A percentile compares a stretch with the other conserved stretches of the same genome.
These are phyloP conservation scores for Dryobota labecula DNA, from an alignment of 2,888 invertebrate genomes.

Conservation along the genomic window DNA sequence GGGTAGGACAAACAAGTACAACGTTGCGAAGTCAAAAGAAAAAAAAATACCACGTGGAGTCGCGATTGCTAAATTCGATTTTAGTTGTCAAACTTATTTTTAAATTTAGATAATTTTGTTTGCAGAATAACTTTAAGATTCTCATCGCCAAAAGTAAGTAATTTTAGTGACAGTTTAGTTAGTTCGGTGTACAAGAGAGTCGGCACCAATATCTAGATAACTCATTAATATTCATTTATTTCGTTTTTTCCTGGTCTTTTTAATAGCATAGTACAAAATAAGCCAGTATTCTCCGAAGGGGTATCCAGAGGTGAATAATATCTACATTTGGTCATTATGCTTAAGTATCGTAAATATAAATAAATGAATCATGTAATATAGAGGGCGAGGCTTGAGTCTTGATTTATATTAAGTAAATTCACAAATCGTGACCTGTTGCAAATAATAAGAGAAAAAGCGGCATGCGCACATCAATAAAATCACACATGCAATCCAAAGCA, in stretches of 20 bases:
- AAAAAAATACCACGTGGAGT: too few species aligned
- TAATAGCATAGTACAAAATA: neutral
- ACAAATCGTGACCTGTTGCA: constrained; percentile 4
- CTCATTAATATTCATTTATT: neutral
- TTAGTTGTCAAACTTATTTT: too few species aligned
- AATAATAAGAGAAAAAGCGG: constrained; percentile 52
- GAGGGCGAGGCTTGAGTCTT: neutral
- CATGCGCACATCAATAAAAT: constrained; percentile 60
- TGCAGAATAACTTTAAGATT: too few species aligned
- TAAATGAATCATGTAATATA: neutral
- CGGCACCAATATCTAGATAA: neutral
- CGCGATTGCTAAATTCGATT: too few species aligned
- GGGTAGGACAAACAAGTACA: too few species aligned
- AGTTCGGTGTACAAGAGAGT: too few species aligned
- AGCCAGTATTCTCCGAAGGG: neutral
- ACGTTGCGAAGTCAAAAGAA: too few species aligned
- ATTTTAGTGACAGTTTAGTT: too few species aligned
- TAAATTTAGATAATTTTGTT: too few species aligned
- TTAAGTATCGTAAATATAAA: neutral
- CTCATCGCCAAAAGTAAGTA: too few species aligned
- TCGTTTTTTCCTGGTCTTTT: neutral
- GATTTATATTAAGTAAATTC: neutral
- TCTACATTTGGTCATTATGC: neutral
- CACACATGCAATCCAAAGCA: constrained; percentile 71
- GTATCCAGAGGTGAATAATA: neutral